phyloP scores from a whole-genome alignment of 2,888 invertebrate species.

The Dicyrtoma fusca region DNA sequence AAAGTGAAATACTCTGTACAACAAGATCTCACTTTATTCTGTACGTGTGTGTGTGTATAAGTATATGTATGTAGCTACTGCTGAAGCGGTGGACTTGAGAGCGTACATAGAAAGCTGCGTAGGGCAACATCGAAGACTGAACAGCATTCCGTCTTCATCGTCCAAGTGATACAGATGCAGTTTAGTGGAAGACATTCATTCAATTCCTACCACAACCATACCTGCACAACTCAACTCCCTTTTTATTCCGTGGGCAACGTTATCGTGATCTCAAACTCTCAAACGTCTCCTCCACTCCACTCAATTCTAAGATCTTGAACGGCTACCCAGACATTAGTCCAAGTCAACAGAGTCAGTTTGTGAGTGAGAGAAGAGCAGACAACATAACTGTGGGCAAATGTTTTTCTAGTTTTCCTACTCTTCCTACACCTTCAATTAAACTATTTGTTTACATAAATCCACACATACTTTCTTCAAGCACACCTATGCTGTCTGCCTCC shows the following conservation, averaged over 20 bases:
- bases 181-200: neutral
- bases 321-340: neutral
- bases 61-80: too few relatives aligned
- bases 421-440: neutral
- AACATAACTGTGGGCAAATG: neutral
- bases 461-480: neutral
- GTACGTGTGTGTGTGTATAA: too few relatives aligned
- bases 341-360: constrained; percentile 3
- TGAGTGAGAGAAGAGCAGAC: neutral
- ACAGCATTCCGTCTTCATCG: neutral
- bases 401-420: neutral
- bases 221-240: neutral
- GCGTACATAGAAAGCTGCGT: too few relatives aligned
- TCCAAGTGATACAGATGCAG: neutral
- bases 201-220: constrained; percentile 5
- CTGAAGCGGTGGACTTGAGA: too few relatives aligned
- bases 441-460: neutral
- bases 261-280: neutral
- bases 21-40: too few relatives aligned
- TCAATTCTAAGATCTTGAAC: neutral
- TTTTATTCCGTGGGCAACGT: neutral
- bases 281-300: neutral
- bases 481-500: too few relatives aligned
- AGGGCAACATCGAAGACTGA: neutral
- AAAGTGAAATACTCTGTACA: too few relatives aligned